Conservation (phyloP, 2,888 invertebrate species). For the Ryuthela nishihirai region DNA sequence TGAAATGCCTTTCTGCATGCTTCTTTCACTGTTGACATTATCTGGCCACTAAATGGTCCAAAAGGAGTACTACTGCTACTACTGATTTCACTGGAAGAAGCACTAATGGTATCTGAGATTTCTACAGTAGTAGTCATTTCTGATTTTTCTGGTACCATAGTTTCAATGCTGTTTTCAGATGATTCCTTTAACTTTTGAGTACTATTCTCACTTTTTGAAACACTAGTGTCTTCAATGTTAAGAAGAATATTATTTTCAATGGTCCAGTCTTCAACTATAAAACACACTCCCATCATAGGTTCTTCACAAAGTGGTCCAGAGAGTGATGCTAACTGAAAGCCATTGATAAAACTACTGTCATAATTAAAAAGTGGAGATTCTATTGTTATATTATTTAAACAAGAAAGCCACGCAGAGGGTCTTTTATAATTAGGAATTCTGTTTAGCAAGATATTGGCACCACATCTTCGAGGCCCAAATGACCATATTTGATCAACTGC, state of each 20-base stretch:
- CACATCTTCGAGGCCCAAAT: slow-evolving; percentile 83
- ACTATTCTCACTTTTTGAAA: too few relatives aligned
- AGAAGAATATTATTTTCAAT: slow-evolving; percentile 47
- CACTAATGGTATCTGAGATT: slow-evolving; percentile 11
- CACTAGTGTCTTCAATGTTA: not conserved
- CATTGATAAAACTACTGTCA: slow-evolving; percentile 73
- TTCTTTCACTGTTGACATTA: slow-evolving; percentile 86
- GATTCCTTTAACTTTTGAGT: too few relatives aligned
- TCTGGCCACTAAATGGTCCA: slow-evolving; percentile 67
- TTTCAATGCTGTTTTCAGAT: too few relatives aligned
- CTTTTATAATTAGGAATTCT: slow-evolving; percentile 64
- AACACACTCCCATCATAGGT: slow-evolving; percentile 91
- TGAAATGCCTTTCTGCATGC: slow-evolving; percentile 84
- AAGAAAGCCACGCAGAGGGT: slow-evolving; percentile 57
- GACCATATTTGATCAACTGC: slow-evolving; percentile 73
- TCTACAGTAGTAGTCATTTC: too few relatives aligned
- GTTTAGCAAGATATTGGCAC: slow-evolving; percentile 86
- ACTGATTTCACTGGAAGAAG: slow-evolving; percentile 17
- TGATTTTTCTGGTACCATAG: not conserved
- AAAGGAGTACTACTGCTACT: slow-evolving; percentile 46
- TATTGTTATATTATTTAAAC: slow-evolving; percentile 43
- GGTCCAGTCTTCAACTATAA: slow-evolving; percentile 80
- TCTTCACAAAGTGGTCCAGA: slow-evolving; percentile 96
- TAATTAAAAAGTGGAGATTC: slow-evolving; percentile 44
- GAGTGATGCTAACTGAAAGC: slow-evolving; percentile 77